Evolutionary conservation across 2,797 vertebrate genomes (phyloP).

Genomic region (Typhlichthys subterraneus): DNA sequence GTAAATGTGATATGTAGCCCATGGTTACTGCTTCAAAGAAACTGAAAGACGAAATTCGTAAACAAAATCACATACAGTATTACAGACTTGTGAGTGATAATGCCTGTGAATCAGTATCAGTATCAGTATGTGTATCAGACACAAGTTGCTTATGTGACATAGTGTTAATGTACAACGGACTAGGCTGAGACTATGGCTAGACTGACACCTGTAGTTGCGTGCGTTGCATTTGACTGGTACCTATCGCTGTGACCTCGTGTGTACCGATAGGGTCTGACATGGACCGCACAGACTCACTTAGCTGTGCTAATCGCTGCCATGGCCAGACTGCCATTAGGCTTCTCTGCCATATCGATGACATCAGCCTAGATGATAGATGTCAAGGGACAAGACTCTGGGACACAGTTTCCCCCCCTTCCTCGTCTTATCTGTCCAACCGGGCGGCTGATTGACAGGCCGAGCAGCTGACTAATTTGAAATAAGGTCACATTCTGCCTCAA

Average conservation of each 20-base stretch:
- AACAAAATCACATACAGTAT: too few relatives aligned
- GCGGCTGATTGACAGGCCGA: conserved; percentile 23
- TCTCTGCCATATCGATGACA: conserved; percentile 54
- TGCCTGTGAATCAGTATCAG: too few relatives aligned
- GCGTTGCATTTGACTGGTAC: conserved; percentile 56
- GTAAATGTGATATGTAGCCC: too few relatives aligned
- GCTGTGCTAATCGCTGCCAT: conserved; percentile 53
- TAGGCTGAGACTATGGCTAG: too few relatives aligned
- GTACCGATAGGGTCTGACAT: conserved; percentile 37
- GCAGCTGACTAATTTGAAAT: conserved; percentile 24
- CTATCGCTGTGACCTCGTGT: conserved; percentile 59
- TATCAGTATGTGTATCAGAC: too few relatives aligned
- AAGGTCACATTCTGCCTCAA: conserved; percentile 45
- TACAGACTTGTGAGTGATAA: too few relatives aligned
- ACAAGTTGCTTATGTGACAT: too few relatives aligned
- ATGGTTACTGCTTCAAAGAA: too few relatives aligned
- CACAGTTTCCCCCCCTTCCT: conserved; percentile 36
- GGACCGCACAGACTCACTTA: conserved; percentile 56
- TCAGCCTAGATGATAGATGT: conserved; percentile 42
- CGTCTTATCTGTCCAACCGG: conserved; percentile 45
- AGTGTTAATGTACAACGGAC: too few relatives aligned
- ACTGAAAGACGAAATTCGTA: too few relatives aligned
- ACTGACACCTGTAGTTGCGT: conserved; percentile 25
- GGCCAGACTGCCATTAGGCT: conserved; percentile 47
- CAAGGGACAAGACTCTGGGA: conserved; percentile 39